phyloP scores from a whole-genome alignment of 2,113 vertebrate genomes.

The Labeo rohita region DNA sequence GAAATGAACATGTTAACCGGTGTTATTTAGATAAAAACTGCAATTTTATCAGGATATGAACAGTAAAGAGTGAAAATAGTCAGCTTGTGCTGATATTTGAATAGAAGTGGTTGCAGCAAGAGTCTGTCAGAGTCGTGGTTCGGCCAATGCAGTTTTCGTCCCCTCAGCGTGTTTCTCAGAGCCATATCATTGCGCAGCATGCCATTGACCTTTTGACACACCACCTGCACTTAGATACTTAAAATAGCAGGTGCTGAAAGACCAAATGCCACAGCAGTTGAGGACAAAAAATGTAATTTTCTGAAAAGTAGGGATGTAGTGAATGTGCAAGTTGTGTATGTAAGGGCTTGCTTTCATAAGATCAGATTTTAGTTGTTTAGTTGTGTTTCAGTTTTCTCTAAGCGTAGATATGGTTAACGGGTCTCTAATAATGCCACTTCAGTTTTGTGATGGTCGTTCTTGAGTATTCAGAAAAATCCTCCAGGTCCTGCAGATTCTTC shows the following conservation, averaged over 20 bases:
- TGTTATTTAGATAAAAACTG: background rate
- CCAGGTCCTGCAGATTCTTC: too few relatives aligned
- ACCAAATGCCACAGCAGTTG: conserved; percentile 18
- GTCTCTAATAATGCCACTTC: background rate
- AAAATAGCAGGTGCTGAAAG: conserved; percentile 49
- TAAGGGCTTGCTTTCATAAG: background rate
- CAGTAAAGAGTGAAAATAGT: background rate
- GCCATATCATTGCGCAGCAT: background rate
- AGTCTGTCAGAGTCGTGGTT: background rate
- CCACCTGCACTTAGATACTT: conserved; percentile 41
- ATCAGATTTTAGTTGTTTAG: background rate
- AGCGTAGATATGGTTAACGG: background rate
- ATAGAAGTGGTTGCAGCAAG: background rate
- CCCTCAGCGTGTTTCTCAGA: conserved; percentile 30
- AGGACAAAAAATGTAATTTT: background rate
- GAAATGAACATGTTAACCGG: background rate
- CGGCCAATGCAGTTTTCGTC: conserved; percentile 2
- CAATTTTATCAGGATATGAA: background rate
- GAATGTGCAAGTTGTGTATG: background rate
- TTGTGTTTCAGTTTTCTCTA: background rate
- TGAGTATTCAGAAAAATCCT: too few relatives aligned
- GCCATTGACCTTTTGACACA: conserved; percentile 33
- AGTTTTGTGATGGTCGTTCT: background rate
- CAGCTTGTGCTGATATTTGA: background rate
- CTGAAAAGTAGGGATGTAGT: background rate